These are phyloP conservation scores for Boloria selene DNA, from an alignment of 2,888 invertebrate species.

Conservation along the genomic window DNA sequence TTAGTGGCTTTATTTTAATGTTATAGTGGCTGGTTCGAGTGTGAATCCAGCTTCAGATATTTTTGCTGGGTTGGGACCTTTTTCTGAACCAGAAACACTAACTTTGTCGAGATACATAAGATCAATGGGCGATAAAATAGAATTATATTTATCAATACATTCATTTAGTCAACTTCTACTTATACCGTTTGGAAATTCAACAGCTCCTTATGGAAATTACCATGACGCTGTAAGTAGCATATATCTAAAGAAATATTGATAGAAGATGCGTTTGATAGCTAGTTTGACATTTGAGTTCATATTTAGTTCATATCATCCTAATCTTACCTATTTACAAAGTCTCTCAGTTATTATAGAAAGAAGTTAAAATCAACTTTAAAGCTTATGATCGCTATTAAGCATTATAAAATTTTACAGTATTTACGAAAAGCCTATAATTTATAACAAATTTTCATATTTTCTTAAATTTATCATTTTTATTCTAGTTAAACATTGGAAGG, in stretches of 20 bases:
- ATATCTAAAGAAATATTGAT: not conserved
- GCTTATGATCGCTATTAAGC: not conserved
- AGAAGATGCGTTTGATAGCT: not conserved
- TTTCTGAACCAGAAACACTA: slow-evolving; percentile 87
- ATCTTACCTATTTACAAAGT: no score
- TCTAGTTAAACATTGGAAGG: slow-evolving; percentile 70
- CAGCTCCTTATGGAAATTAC: slow-evolving; percentile 81
- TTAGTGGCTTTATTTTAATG: not conserved
- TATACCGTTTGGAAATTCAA: slow-evolving; percentile 86
- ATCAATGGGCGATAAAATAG: slow-evolving; percentile 72
- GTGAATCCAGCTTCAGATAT: slow-evolving; percentile 81
- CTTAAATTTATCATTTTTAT: slow-evolving; percentile 16
- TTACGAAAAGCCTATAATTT: no score
- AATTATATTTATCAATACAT: slow-evolving; percentile 87
- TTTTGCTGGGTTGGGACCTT: slow-evolving; percentile 85
- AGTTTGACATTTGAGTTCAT: no score
- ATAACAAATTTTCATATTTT: no score
- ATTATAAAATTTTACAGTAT: no score
- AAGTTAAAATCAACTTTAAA: not conserved
- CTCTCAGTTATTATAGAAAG: no score
- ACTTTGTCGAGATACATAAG: slow-evolving; percentile 79
- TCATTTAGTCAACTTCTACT: slow-evolving; percentile 87
- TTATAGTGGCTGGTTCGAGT: slow-evolving; percentile 79
- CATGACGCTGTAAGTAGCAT: slow-evolving; percentile 76
- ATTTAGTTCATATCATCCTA: no score